These are phyloP conservation scores for Apostichopus parvimensis DNA, from an alignment of 35 echinoderm and acorn worm species.

Conservation along the genomic window DNA sequence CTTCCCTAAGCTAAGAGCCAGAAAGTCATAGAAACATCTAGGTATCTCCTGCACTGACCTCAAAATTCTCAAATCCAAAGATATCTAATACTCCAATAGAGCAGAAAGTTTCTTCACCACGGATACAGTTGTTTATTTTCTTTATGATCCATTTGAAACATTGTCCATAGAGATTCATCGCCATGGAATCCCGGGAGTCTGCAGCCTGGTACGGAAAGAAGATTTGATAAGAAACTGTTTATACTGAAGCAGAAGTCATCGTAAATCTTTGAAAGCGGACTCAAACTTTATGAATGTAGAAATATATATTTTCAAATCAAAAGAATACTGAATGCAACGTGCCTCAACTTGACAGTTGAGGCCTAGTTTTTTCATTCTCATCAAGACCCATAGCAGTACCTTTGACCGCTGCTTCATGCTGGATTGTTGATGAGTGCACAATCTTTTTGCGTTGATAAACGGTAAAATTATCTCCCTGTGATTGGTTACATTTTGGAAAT, in stretches of 20 bases:
- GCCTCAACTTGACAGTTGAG: too few relatives aligned
- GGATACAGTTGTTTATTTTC: slow-evolving; percentile 87
- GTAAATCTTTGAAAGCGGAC: not conserved
- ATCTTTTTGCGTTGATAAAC: too few relatives aligned
- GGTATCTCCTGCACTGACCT: slow-evolving; percentile 51
- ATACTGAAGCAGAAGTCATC: not conserved
- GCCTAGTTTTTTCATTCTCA: too few relatives aligned
- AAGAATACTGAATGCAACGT: too few relatives aligned
- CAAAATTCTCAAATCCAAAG: slow-evolving; percentile 99
- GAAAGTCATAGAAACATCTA: too few relatives aligned
- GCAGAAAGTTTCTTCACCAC: slow-evolving; percentile 65
- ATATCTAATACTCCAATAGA: slow-evolving; percentile 95
- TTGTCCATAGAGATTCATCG: slow-evolving; percentile 95
- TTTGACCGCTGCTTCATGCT: too few relatives aligned
- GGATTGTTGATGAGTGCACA: too few relatives aligned
- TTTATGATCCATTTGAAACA: slow-evolving; percentile 96
- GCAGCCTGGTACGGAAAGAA: slow-evolving; percentile 67
- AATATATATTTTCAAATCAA: too few relatives aligned
- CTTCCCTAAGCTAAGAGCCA: too few relatives aligned
- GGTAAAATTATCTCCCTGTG: too few relatives aligned
- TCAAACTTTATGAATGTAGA: too few relatives aligned
- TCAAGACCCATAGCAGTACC: not conserved
- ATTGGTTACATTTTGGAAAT: too few relatives aligned
- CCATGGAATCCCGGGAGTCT: slow-evolving; percentile 84
- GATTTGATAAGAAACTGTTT: not conserved